A percentile compares a stretch with the other conserved stretches of the same genome.
Evolutionary conservation across 2,113 vertebrate genomes (phyloP).

Genomic region (Mesocricetus auratus): DNA sequence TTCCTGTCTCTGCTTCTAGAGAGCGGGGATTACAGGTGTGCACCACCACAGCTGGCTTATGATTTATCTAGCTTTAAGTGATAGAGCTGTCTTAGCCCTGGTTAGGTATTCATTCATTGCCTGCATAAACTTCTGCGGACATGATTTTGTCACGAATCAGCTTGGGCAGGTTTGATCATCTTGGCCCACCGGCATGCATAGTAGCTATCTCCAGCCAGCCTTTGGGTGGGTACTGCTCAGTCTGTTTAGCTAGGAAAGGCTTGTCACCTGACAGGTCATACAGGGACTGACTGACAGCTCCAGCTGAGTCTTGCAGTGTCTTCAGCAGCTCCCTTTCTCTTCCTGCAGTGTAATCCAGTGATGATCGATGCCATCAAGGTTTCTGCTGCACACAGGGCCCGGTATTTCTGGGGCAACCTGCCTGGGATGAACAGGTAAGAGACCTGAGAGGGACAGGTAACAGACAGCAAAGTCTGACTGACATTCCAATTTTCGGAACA

Average conservation of each 20-base stretch:
- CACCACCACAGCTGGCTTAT: neutral
- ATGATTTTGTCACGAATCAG: neutral
- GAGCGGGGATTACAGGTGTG: neutral
- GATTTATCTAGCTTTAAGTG: neutral
- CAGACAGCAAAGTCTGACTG: neutral
- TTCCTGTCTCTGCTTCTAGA: neutral
- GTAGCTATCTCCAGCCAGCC: neutral
- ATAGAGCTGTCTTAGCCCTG: neutral
- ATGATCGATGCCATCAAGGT: conserved; percentile 98
- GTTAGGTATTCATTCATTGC: neutral
- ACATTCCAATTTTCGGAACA: neutral
- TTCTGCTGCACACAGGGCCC: conserved; percentile 94
- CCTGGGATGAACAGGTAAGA: conserved; percentile 97
- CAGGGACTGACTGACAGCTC: neutral
- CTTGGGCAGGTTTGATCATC: neutral
- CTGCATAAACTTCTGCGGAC: neutral
- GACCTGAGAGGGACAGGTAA: neutral
- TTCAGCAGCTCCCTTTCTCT: neutral
- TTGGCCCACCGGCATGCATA: neutral
- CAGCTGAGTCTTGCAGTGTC: neutral
- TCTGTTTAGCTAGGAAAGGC: neutral
- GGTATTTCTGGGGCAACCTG: conserved; percentile 98
- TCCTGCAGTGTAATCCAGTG: conserved; percentile 95
- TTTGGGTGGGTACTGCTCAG: neutral
- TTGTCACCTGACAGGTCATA: neutral